Percentiles rank a stretch among this genome's conserved stretches.
phyloP scores from a whole-genome alignment of 2,888 invertebrate genomes.

The Lamellibrachia columna region DNA sequence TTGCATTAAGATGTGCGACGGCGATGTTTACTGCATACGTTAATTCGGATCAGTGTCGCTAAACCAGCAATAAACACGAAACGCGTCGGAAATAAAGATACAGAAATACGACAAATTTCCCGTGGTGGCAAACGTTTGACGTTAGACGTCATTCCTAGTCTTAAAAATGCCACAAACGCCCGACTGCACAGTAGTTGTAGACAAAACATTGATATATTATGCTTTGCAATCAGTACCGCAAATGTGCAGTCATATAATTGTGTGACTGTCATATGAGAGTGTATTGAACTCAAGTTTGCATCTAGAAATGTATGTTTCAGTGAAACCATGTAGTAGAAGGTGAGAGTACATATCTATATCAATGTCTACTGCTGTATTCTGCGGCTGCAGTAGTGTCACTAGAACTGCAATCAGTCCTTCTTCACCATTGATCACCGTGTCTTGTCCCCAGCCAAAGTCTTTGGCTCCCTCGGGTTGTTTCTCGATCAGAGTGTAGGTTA shows the following conservation, averaged over 20 bases:
- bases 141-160: neutral
- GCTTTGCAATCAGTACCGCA: neutral
- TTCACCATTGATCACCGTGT: too few species aligned
- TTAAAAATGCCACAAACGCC: neutral
- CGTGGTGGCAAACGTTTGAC: neutral
- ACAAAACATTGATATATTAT: neutral
- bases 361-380: too few species aligned
- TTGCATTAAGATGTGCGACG: neutral
- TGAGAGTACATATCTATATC: too few species aligned
- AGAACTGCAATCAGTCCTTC: too few species aligned
- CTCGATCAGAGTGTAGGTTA: too few species aligned
- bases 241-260: neutral
- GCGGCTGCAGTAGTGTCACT: too few species aligned
- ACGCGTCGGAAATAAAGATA: neutral
- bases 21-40: neutral
- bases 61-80: neutral
- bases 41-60: neutral
- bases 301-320: too few species aligned
- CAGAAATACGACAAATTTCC: neutral
- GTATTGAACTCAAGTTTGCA: too few species aligned
- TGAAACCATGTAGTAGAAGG: too few species aligned
- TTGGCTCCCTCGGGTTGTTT: too few species aligned
- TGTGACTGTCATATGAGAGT: too few species aligned
- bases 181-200: neutral
- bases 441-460: too few species aligned